These are phyloP conservation scores for Phocoena phocoena DNA, from an alignment of 2,113 vertebrate species.

Conservation along the genomic window DNA sequence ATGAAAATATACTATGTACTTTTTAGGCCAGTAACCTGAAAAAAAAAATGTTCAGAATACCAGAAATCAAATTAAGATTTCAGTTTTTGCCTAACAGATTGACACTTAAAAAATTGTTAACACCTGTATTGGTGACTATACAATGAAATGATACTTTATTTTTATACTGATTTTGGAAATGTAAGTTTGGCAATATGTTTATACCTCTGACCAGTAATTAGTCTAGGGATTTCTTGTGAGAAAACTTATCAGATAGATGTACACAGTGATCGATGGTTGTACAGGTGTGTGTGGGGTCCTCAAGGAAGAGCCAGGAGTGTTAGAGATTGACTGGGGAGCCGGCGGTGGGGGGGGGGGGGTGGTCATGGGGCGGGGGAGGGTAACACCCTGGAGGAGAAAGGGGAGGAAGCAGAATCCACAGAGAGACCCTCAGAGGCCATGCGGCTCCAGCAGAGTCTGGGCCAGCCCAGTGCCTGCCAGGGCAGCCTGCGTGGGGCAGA, in stretches of 20 bases:
- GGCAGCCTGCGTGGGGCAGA: neutral
- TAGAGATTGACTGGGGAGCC: neutral
- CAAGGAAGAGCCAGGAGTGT: neutral
- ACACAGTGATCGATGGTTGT: neutral
- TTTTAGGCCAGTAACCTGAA: neutral
- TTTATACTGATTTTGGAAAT: neutral
- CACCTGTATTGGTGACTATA: neutral
- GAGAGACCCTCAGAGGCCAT: neutral
- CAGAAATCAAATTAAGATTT: neutral
- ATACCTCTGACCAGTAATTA: neutral
- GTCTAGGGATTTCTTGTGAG: neutral
- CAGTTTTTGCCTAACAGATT: neutral
- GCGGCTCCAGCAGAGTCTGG: neutral
- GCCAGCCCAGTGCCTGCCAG: neutral
- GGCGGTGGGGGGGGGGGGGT: no score
- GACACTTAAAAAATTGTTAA: constrained; percentile 4
- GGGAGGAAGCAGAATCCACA: neutral
- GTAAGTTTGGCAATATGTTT: neutral
- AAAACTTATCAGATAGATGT: neutral
- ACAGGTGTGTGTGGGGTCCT: neutral
- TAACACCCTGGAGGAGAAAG: neutral
- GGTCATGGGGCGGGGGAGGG: neutral
- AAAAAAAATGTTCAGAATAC: constrained; percentile 4
- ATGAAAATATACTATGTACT: neutral
- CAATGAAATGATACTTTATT: neutral